These are phyloP conservation scores for Gobionotothen gibberifrons DNA, from an alignment of 2,797 vertebrate species.

Conservation along the genomic window DNA sequence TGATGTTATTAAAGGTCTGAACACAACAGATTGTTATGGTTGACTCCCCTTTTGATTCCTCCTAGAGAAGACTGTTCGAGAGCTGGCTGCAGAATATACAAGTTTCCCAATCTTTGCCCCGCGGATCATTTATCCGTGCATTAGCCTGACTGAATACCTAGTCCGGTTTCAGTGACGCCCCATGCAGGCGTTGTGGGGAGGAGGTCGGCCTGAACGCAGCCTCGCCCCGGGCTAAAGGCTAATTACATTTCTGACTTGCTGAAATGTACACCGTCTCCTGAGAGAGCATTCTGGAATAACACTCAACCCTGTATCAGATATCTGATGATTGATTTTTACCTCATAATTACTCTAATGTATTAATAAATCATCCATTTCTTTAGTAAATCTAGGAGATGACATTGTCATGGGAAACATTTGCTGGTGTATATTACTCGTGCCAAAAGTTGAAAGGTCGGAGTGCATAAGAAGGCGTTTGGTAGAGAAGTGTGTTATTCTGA, in stretches of 20 bases:
- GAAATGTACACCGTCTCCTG: constrained; percentile 79
- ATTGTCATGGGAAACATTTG: constrained; percentile 61
- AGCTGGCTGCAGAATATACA: constrained; percentile 8
- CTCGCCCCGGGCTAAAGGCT: constrained; percentile 75
- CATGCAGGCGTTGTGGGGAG: constrained; percentile 49
- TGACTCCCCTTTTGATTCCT: constrained; percentile 20
- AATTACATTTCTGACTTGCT: constrained; percentile 82
- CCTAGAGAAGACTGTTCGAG: neutral
- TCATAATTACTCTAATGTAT: constrained; percentile 81
- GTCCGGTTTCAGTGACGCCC: constrained; percentile 64
- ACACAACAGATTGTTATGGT: constrained; percentile 7
- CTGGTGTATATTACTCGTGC: constrained; percentile 60
- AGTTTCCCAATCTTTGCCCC: constrained; percentile 20
- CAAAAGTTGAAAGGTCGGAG: constrained; percentile 71
- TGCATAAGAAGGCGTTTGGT: constrained; percentile 10
- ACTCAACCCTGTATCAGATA: constrained; percentile 76
- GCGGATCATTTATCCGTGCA: constrained; percentile 46
- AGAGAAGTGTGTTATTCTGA: constrained; percentile 31
- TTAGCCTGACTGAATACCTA: constrained; percentile 62
- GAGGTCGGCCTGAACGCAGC: constrained; percentile 63
- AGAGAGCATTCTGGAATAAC: constrained; percentile 79
- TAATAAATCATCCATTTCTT: constrained; percentile 80
- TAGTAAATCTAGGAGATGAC: constrained; percentile 63
- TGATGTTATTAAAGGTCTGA: constrained; percentile 20
- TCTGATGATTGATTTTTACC: constrained; percentile 80